These are phyloP conservation scores for Sclerodermus sp. DNA, from an alignment of 2,888 invertebrate species.

Conservation along the genomic window DNA sequence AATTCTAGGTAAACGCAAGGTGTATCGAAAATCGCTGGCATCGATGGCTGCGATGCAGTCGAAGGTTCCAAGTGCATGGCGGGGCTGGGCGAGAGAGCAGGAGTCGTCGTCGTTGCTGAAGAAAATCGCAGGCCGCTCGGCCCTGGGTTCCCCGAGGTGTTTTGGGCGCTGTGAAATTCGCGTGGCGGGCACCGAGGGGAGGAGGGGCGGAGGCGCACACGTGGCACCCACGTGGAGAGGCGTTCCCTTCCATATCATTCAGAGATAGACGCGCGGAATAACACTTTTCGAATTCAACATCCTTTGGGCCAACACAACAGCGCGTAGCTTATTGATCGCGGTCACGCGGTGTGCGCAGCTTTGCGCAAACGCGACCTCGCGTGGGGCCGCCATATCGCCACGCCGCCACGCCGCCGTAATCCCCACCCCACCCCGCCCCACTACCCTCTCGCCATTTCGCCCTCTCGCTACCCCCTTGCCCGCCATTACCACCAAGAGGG, in stretches of 20 bases:
- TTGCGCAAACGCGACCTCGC: slow-evolving; percentile 60
- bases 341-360: slow-evolving; percentile 60
- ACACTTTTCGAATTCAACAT: slow-evolving; percentile 58
- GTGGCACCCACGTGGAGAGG: slow-evolving; percentile 55
- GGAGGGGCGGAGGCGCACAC: slow-evolving; percentile 49
- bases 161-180: not conserved
- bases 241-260: slow-evolving; percentile 58
- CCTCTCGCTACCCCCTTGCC: slow-evolving; percentile 14
- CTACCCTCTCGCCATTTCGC: slow-evolving; percentile 4
- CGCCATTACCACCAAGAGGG: not conserved
- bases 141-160: not conserved
- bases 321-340: slow-evolving; percentile 46
- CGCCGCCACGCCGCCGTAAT: slow-evolving; percentile 58
- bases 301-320: slow-evolving; percentile 45
- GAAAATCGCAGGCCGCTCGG: too few species aligned
- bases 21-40: too few species aligned
- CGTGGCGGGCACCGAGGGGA: slow-evolving; percentile 7
- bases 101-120: too few species aligned
- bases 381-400: slow-evolving; percentile 52
- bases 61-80: too few species aligned
- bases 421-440: slow-evolving; percentile 13
- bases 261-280: slow-evolving; percentile 58
- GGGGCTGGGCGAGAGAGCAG: too few species aligned
- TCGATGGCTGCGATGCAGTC: too few species aligned
- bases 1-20: too few species aligned